Evolutionary conservation across 2,888 invertebrate genomes (phyloP), one percentile per base, ranked within the genome.

Genomic region (Thelaira solivaga): DNA sequence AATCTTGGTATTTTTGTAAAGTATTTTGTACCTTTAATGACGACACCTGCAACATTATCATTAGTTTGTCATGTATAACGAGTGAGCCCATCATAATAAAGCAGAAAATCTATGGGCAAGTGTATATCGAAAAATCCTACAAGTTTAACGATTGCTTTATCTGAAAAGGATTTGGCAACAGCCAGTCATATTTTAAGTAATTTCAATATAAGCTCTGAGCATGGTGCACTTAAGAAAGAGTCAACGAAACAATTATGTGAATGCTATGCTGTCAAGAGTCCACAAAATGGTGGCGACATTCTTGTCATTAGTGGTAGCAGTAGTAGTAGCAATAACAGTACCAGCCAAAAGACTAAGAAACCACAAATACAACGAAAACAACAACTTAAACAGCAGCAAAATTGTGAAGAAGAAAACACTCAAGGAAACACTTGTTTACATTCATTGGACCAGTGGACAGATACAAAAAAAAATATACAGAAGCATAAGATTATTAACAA

Each of bases 111-210:
- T 85, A 89, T 89, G 89, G 89, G 89, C 84, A 89, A 89, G 87
- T 89, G 89, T 85, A 86, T 89, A 72, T 89, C 89, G 53, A 87
- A 89, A 81, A 88, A 89, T 84, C 83, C 88, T 61, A 84, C 86
- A 81, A 81, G 83, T 77, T 84, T 87, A 82, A 88, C 87, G 84
- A 85, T 87, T 83, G 85, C 88, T 77, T 73, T 86, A 80, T 86
- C 86, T 78, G 85, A 86, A 75, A 85, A 85, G 83, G 87, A 88
- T 84, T 85, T 88, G 83, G 85, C 83, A 82, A 81, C 81, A 75
- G 83, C 82, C 36, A 83, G 80, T 81, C 80, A 82, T 75, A 84
- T 84, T 77, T 82, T 83, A 81, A 84, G 81, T 68, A 82, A 83
- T 81, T 81, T 83, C 62, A 81, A 81, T 34, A 81, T 82, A 71